These are phyloP conservation scores for Smittia sp. DNA, from an alignment of 2,888 invertebrate genomes.

Conservation along the genomic window DNA sequence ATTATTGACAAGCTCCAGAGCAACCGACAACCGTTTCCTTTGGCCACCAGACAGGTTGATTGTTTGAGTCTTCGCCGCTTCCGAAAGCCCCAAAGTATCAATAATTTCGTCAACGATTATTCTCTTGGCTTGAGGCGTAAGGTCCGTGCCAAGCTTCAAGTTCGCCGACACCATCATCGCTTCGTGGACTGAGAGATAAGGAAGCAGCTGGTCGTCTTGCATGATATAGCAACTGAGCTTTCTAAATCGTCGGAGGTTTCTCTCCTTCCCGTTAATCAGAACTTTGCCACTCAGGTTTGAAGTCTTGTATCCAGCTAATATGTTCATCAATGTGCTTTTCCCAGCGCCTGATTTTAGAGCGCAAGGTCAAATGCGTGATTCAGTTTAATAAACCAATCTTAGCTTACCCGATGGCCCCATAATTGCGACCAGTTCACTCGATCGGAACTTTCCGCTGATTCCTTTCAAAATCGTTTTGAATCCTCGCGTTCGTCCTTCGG, in stretches of 20 bases:
- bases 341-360: conserved; percentile 55
- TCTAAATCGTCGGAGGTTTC: conserved; percentile 82
- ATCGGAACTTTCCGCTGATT: conserved; percentile 82
- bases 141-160: conserved; percentile 81
- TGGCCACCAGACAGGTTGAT: conserved; percentile 86
- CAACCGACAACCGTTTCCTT: conserved; percentile 85
- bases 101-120: conserved; percentile 81
- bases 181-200: conserved; percentile 86
- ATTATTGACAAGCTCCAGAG: conserved; percentile 89
- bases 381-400: too few species aligned
- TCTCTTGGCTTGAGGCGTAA: conserved; percentile 69
- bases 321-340: conserved; percentile 84
- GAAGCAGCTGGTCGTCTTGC: conserved; percentile 88
- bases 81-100: conserved; percentile 76
- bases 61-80: conserved; percentile 76
- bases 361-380: background rate
- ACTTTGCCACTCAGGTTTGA: conserved; percentile 82
- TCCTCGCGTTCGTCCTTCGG: conserved; percentile 75
- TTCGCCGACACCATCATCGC: conserved; percentile 93
- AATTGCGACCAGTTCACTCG: conserved; percentile 82
- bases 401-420: conserved; percentile 29
- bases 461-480: conserved; percentile 84
- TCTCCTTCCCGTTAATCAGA: conserved; percentile 80
- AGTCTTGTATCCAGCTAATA: conserved; percentile 82
- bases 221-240: conserved; percentile 96